phyloP scores from a whole-genome alignment of 1,140 invertebrate genomes.

The Zaprionus tsacasi region DNA sequence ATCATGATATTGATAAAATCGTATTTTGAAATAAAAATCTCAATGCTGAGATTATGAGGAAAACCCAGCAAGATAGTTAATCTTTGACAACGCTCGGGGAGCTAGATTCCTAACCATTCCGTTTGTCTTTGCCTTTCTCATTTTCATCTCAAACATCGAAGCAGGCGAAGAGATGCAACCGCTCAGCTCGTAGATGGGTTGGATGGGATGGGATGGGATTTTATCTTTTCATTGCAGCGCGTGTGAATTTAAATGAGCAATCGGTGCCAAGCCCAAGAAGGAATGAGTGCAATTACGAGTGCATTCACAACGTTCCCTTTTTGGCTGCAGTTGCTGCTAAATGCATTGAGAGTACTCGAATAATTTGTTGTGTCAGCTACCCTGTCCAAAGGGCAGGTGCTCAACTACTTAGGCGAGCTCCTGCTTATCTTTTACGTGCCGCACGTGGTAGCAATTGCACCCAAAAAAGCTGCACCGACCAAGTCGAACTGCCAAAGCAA shows the following conservation, averaged over 20 bases:
- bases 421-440: constrained; percentile 66
- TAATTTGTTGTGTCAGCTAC: constrained; percentile 43
- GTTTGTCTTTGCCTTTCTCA: background rate
- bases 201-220: constrained; percentile 28
- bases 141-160: background rate
- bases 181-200: background rate
- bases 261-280: background rate
- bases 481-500: background rate
- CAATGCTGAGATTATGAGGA: background rate
- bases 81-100: constrained; percentile 12
- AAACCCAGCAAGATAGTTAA: constrained; percentile 12
- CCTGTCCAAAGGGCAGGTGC: background rate
- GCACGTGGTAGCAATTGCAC: constrained; percentile 41
- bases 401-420: background rate
- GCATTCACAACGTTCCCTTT: constrained; percentile 48
- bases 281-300: constrained; percentile 57
- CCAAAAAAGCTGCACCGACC: constrained; percentile 11
- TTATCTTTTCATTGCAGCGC: constrained; percentile 53
- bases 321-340: constrained; percentile 20
- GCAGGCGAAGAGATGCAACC: background rate
- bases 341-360: constrained; percentile 33
- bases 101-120: background rate
- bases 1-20: background rate
- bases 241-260: constrained; percentile 46
- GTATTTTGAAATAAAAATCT: background rate